Conservation (phyloP, 2,888 invertebrate genomes). For the Escarpia spicata region DNA sequence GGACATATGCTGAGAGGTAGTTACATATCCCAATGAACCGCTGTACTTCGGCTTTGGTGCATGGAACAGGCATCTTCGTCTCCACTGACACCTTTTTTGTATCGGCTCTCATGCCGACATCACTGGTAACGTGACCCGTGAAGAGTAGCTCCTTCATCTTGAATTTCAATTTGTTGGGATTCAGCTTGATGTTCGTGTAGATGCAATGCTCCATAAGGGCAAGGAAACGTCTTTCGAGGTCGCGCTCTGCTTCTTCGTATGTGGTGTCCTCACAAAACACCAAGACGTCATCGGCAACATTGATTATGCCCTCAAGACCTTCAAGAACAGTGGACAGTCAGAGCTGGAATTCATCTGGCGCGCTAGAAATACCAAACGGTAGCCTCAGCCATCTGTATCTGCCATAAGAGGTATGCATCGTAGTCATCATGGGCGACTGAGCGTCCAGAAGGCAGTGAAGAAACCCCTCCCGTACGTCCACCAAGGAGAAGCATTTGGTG, state of each 20-base stretch:
- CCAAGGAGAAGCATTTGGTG: slow-evolving; percentile 30
- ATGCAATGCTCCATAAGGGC: too few species aligned
- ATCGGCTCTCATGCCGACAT: slow-evolving; percentile 26
- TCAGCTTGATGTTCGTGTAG: slow-evolving; percentile 19
- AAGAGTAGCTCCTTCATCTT: slow-evolving; percentile 20
- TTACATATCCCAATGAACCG: slow-evolving; percentile 31
- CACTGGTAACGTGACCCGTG: neutral
- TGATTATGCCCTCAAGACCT: slow-evolving; percentile 13
- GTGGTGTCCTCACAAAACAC: slow-evolving; percentile 30
- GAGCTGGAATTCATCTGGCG: slow-evolving; percentile 33
- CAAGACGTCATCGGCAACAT: slow-evolving; percentile 29
- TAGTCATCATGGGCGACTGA: slow-evolving; percentile 21
- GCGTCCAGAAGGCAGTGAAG: slow-evolving; percentile 17
- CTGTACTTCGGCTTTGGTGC: slow-evolving; percentile 20
- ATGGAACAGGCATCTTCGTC: slow-evolving; percentile 29
- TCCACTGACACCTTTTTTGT: slow-evolving; percentile 27
- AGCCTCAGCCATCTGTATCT: slow-evolving; percentile 29
- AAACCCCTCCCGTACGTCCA: slow-evolving; percentile 26
- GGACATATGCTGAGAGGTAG: slow-evolving; percentile 25
- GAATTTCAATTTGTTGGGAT: slow-evolving; percentile 19
- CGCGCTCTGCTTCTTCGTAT: slow-evolving; percentile 26
- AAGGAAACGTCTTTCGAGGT: slow-evolving; percentile 23
- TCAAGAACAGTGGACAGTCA: slow-evolving; percentile 19
- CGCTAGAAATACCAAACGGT: slow-evolving; percentile 28
- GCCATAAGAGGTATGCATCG: slow-evolving; percentile 31